Evolutionary conservation across 1,140 invertebrate genomes (phyloP).

Genomic region (Hormaphis cornu): DNA sequence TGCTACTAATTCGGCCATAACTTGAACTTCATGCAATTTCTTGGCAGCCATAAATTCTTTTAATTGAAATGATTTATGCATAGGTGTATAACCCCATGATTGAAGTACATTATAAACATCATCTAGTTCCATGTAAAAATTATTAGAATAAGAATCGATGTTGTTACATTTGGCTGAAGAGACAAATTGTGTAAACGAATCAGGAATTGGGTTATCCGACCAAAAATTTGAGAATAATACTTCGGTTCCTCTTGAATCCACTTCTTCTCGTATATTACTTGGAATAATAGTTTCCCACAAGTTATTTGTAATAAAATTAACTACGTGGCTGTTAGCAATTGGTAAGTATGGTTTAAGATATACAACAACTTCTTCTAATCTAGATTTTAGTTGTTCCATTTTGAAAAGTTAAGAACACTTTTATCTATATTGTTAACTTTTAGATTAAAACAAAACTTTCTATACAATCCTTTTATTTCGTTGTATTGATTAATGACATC

Average conservation of each 20-base stretch:
- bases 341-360: conserved; percentile 52
- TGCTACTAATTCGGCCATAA: conserved; percentile 49
- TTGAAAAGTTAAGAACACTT: conserved; percentile 18
- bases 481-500: conserved; percentile 38
- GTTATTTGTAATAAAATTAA: conserved; percentile 64
- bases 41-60: conserved; percentile 50
- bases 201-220: conserved; percentile 1
- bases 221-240: conserved; percentile 7
- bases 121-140: conserved; percentile 33
- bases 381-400: conserved; percentile 30
- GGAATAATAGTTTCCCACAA: conserved; percentile 56
- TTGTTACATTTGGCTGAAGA: not conserved
- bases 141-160: not conserved
- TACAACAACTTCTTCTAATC: conserved; percentile 48
- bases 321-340: conserved; percentile 67
- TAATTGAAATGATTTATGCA: conserved; percentile 41
- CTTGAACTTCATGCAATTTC: conserved; percentile 71
- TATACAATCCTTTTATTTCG: conserved; percentile 40
- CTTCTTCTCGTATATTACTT: conserved; percentile 45
- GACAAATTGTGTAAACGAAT: conserved; percentile 7
- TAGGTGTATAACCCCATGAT: conserved; percentile 44
- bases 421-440: conserved; percentile 34
- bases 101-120: conserved; percentile 40
- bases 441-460: conserved; percentile 41
- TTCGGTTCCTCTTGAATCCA: conserved; percentile 38